phyloP scores from a whole-genome alignment of 2,113 vertebrate species.

The Anguilla rostrata region DNA sequence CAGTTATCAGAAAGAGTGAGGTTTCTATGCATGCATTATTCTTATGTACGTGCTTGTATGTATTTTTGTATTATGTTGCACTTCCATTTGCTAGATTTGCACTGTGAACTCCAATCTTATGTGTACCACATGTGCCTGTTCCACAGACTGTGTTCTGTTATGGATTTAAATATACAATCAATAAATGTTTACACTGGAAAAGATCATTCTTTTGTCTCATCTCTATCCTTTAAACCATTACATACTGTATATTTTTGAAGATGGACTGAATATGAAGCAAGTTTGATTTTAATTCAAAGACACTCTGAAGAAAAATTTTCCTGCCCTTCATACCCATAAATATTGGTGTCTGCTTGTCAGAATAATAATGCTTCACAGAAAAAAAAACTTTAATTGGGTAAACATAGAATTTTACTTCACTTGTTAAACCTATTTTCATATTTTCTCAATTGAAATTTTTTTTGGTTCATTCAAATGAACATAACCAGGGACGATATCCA shows the following conservation, averaged over 20 bases:
- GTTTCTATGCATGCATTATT: conserved; percentile 21
- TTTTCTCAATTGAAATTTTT: neutral
- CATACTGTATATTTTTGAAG: neutral
- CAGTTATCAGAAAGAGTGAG: neutral
- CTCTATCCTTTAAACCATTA: conserved; percentile 13
- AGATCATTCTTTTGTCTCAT: neutral
- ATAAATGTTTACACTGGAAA: conserved; percentile 73
- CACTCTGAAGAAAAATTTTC: neutral
- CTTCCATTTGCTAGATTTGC: conserved; percentile 39
- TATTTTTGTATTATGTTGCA: neutral
- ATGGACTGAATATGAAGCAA: neutral
- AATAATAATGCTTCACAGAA: neutral
- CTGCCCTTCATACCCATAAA: neutral
- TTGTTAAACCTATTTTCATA: neutral
- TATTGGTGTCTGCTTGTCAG: neutral
- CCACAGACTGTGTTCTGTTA: conserved; percentile 38
- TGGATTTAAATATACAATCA: conserved; percentile 47
- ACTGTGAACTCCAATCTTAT: conserved; percentile 26
- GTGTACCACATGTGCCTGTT: conserved; percentile 60
- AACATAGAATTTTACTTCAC: too few species aligned
- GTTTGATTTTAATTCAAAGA: neutral
- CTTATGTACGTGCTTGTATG: conserved; percentile 21
- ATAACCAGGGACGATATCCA: neutral
- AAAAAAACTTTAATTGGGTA: too few species aligned
- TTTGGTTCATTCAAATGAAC: too few species aligned